Evolutionary conservation across 2,797 vertebrate genomes (phyloP).

Genomic region (Microctenopoma lineatum): DNA sequence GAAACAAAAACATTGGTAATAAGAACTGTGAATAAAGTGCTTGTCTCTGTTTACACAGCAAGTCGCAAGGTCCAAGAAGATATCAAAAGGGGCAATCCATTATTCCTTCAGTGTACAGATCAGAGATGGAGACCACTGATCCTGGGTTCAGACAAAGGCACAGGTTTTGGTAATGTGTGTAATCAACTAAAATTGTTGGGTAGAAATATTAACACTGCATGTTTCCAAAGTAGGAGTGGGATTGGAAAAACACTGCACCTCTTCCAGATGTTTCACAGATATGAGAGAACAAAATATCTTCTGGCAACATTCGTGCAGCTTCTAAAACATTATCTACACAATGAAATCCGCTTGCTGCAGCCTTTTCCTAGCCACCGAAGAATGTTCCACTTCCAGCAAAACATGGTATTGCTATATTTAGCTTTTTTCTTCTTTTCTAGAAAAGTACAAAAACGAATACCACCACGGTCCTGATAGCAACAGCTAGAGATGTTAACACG

Average conservation of each 20-base stretch:
- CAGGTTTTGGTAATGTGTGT: slow-evolving; percentile 75
- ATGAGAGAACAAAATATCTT: slow-evolving; percentile 45
- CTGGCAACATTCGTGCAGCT: slow-evolving; percentile 36
- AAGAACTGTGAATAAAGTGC: slow-evolving; percentile 83
- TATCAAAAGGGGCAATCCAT: slow-evolving; percentile 58
- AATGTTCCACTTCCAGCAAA: slow-evolving; percentile 66
- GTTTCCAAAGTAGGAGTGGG: slow-evolving; percentile 52
- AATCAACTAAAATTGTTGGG: slow-evolving; percentile 56
- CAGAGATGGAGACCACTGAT: slow-evolving; percentile 37
- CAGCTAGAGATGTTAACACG: slow-evolving; percentile 53
- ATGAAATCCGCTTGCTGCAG: slow-evolving; percentile 39
- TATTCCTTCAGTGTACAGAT: slow-evolving; percentile 45
- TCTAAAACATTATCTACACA: slow-evolving; percentile 31
- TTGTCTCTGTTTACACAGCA: slow-evolving; percentile 69
- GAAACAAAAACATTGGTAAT: slow-evolving; percentile 59
- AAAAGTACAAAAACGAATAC: slow-evolving; percentile 74
- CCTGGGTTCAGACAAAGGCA: slow-evolving; percentile 80
- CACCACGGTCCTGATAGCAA: slow-evolving; percentile 66
- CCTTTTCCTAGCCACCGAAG: slow-evolving; percentile 46
- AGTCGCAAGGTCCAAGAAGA: slow-evolving; percentile 58
- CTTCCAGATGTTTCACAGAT: slow-evolving; percentile 65
- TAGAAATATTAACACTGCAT: slow-evolving; percentile 74
- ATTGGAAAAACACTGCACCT: slow-evolving; percentile 53
- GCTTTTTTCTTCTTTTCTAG: slow-evolving; percentile 57
- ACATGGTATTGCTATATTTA: slow-evolving; percentile 77